Evolutionary conservation across 2,888 invertebrate species (phyloP), one percentile per base, ranked within the genome.

Genomic region (Drosophila fungiperda): DNA sequence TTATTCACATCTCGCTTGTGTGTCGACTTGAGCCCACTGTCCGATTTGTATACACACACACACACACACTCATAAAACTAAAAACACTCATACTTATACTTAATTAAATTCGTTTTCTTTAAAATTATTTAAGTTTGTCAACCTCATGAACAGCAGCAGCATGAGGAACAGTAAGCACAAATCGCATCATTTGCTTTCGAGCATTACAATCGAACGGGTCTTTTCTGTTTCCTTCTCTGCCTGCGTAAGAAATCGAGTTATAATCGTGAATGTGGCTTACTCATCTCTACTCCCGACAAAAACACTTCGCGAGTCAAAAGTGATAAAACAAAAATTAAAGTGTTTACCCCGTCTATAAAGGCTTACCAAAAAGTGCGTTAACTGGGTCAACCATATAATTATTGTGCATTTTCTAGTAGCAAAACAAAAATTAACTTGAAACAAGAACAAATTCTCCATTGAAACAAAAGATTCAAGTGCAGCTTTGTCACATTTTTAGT

Each of bases 51-150:
- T 69, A 72, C 72, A 62, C 77, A 61, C 26, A 68, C 77, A 61
- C 26, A 68, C 60, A 33, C 29, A 38, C 62, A 53, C 9, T 54
- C 9, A 36, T 57, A 12, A 54, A 33, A n/a, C 29, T 60, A 40
- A 8, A 64, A 12, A 23, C 49, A 66, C 40, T 53, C 52, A 52
- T 49, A 53, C 53, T 70, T 82, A 77, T 85, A 83, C 77, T 86
- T 88, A 85, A 88, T 88, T 80, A 88, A 85, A 86, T 83, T 63
- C 70, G 67, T 69, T 82, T 70, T 70, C 73, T 71, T 79, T 78
- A 15, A 45, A 55, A 68, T 73, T 79, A 72, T 66, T 72, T 69
- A 61, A 55, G 60, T 75, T 74, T n/a, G 45, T 65, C 36, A 55
- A 29, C 26, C 26, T 17, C 54, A 12, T 17, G 42, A 65, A 63